Conservation (phyloP, 2,888 invertebrate genomes). For the Malachius bipustulatus region DNA sequence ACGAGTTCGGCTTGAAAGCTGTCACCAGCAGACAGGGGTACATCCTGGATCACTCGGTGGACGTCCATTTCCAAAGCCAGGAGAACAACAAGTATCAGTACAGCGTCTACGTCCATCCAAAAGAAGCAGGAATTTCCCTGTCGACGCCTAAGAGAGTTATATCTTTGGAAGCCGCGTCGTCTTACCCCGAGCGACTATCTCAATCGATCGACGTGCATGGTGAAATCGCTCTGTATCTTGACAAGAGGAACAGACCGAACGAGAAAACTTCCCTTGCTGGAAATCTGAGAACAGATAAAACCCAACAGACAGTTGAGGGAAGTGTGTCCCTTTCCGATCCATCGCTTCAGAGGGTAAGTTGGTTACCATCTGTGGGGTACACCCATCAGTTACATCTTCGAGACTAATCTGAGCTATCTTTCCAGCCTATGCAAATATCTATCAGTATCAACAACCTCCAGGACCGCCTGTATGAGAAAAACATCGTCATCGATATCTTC, state of each 20-base stretch:
- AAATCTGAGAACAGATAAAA: constrained; percentile 41
- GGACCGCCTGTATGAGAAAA: no score
- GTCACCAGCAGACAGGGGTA: constrained; percentile 49
- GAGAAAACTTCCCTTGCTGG: constrained; percentile 51
- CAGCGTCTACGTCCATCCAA: constrained; percentile 51
- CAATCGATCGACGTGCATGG: constrained; percentile 42
- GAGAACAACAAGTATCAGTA: constrained; percentile 62
- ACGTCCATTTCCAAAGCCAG: constrained; percentile 57
- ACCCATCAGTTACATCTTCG: no score
- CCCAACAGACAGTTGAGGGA: constrained; percentile 39
- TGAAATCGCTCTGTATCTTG: constrained; percentile 53
- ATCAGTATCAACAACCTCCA: no score
- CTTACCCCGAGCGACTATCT: constrained; percentile 16
- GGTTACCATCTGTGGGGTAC: no score
- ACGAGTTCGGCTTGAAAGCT: constrained; percentile 61
- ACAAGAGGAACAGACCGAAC: constrained; percentile 58
- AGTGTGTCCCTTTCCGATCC: constrained; percentile 57
- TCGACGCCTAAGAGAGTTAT: constrained; percentile 58
- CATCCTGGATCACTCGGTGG: constrained; percentile 52
- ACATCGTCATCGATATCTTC: constrained; percentile 47
- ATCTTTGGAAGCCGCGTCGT: constrained; percentile 43
- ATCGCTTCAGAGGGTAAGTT: constrained; percentile 45
- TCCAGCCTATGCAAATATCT: no score
- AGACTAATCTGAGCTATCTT: no score
- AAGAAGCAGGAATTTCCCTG: constrained; percentile 50